These are phyloP conservation scores for Nemotelus pantherinus DNA, from an alignment of 2,888 invertebrate genomes.

Conservation along the genomic window DNA sequence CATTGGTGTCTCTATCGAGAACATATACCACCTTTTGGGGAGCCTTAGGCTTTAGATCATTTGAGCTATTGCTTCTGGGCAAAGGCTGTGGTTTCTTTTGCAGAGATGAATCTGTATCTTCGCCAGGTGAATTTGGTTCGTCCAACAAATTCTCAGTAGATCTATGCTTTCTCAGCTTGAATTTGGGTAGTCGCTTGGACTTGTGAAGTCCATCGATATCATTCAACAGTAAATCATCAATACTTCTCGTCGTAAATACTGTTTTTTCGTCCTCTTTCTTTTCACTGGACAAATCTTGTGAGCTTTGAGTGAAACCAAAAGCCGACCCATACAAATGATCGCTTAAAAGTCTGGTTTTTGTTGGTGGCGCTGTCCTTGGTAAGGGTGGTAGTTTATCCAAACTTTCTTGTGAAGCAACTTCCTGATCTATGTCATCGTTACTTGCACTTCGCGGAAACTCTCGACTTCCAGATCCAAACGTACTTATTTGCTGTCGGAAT, in stretches of 20 bases:
- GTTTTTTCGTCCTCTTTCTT: constrained; percentile 23
- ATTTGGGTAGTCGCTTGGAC: constrained; percentile 48
- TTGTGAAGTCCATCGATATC: constrained; percentile 52
- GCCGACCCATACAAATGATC: constrained; percentile 47
- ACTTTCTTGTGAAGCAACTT: constrained; percentile 1
- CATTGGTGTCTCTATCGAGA: constrained; percentile 49
- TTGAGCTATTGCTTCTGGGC: constrained; percentile 59
- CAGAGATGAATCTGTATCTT: background rate
- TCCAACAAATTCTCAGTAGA: constrained; percentile 46
- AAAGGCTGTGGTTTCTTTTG: constrained; percentile 56
- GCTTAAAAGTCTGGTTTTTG: constrained; percentile 47
- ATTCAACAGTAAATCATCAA: constrained; percentile 54
- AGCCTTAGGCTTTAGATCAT: constrained; percentile 49
- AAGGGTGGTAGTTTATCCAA: constrained; percentile 46
- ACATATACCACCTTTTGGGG: constrained; percentile 50
- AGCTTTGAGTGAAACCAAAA: constrained; percentile 51
- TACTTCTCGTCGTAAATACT: constrained; percentile 53
- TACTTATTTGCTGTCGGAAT: constrained; percentile 45
- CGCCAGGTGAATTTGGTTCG: constrained; percentile 30
- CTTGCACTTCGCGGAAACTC: constrained; percentile 29
- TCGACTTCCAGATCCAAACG: constrained; percentile 41
- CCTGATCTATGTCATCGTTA: constrained; percentile 40
- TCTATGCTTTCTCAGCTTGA: constrained; percentile 51
- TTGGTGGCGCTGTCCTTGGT: constrained; percentile 47
- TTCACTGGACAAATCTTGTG: constrained; percentile 48